Base-by-base conservation (phyloP, 2,888 invertebrate genomes). In the Epiblema foenella region DNA sequence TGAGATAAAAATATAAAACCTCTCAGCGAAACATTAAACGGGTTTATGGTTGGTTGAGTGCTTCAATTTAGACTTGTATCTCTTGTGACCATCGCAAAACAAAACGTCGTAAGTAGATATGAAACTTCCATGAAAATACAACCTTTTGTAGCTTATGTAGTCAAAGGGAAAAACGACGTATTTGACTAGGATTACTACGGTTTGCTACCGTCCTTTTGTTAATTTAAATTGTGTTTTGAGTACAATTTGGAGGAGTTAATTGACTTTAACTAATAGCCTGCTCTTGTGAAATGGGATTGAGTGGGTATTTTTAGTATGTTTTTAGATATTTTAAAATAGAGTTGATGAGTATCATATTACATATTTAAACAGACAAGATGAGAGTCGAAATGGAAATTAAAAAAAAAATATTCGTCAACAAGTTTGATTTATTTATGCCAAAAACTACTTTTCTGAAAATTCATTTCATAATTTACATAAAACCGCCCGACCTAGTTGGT, bases 1-100 rank as follows among this genome's bases (percentile, higher is more conserved):
- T 15, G 57, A 69, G 65, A 70, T 65, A 69, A 70, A 70, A 62
- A 70, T 59, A 59, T 62, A 59, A 65, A 69, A 69, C 52, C 63
- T 57, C 63, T 57, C 58, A 62, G 29, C 52, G n/a, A 51, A 67
- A 58, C 58, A 42, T 54, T 52, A 63, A 65, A 42, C 33, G n/a
- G 18, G 15, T 52, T 59, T 54, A 59, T 65, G 58, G 64, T 12
- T 51, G 52, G 52, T 37, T 18, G 42, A 59, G 69, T 52, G 37
- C 29, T 56, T 63, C 29, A 29, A 56, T 29, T 56, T 56, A 24
- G 9, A 59, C 12, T 42, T 59, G 24, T 59, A 57, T 37, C 33
- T 37, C 17, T 9, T 17, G 17, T n/a, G 17, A 51, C 18, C 18
- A 17, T 18, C 15, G 46, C n/a, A 18, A 17, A 18, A 51, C 11